phyloP scores from a whole-genome alignment of 2,113 vertebrate genomes.

The Callaeas wilsoni region DNA sequence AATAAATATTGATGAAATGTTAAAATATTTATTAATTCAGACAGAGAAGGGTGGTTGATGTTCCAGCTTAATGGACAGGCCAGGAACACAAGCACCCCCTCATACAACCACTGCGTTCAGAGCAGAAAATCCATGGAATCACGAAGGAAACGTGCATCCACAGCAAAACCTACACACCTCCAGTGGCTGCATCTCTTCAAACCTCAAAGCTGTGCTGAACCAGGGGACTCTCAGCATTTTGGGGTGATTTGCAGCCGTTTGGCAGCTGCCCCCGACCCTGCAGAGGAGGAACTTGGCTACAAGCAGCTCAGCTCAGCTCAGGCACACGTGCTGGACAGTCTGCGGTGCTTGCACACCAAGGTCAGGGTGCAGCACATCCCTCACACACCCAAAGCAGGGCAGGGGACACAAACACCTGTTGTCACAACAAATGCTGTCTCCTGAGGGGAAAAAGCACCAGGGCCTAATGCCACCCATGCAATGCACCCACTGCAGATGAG shows the following conservation, averaged over 20 bases:
- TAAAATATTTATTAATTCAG: neutral
- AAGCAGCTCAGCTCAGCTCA: neutral
- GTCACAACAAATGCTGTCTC: fast-evolving
- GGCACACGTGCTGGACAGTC: neutral
- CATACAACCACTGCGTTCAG: neutral
- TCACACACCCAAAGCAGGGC: fast-evolving
- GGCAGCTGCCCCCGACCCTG: neutral
- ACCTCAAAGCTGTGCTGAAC: neutral
- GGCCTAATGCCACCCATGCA: neutral
- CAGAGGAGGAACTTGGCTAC: neutral
- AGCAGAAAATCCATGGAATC: fast-evolving
- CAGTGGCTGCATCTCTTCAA: fast-evolving
- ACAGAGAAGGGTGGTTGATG: neutral
- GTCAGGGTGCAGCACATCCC: neutral
- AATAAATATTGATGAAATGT: neutral
- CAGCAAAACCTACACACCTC: neutral
- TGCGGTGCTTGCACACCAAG: neutral
- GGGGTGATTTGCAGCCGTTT: fast-evolving
- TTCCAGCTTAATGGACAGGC: neutral
- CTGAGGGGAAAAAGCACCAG: neutral
- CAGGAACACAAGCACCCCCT: neutral
- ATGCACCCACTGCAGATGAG: neutral
- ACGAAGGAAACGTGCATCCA: fast-evolving
- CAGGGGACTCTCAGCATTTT: fast-evolving
- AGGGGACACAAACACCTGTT: fast-evolving